Conservation (phyloP, 2,113 vertebrate species). For the Scolopax mira region DNA sequence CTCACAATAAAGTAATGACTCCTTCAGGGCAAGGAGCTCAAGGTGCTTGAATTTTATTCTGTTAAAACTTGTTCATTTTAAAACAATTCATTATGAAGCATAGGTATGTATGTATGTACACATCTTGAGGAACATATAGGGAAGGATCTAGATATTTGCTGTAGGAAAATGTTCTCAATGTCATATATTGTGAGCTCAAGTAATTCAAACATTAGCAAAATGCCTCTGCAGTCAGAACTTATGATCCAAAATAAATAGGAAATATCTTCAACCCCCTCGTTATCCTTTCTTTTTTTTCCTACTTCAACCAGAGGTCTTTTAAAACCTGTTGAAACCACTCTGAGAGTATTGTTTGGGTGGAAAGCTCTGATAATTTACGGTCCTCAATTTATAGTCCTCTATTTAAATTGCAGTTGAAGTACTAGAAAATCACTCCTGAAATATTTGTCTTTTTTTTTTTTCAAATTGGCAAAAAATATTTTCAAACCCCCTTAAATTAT, state of each 20-base stretch:
- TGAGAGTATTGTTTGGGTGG: neutral
- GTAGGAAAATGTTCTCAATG: neutral
- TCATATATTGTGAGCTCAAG: neutral
- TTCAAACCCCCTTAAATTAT: neutral
- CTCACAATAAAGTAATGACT: neutral
- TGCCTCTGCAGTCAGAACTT: neutral
- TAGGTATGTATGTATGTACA: fast-evolving
- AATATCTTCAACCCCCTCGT: neutral
- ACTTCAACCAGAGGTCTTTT: neutral
- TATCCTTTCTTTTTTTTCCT: neutral
- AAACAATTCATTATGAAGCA: neutral
- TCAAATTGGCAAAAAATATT: neutral
- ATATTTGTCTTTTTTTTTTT: neutral
- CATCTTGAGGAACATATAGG: neutral
- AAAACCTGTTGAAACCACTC: neutral
- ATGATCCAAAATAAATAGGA: neutral
- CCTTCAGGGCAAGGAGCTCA: neutral
- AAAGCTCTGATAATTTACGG: neutral
- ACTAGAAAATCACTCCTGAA: neutral
- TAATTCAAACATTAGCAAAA: neutral
- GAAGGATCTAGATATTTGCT: neutral
- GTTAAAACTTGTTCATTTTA: neutral
- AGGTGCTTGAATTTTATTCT: neutral
- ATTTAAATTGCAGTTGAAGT: neutral
- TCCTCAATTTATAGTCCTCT: neutral